Conservation (phyloP, 2,797 vertebrate species). For the Staurois parvus region DNA sequence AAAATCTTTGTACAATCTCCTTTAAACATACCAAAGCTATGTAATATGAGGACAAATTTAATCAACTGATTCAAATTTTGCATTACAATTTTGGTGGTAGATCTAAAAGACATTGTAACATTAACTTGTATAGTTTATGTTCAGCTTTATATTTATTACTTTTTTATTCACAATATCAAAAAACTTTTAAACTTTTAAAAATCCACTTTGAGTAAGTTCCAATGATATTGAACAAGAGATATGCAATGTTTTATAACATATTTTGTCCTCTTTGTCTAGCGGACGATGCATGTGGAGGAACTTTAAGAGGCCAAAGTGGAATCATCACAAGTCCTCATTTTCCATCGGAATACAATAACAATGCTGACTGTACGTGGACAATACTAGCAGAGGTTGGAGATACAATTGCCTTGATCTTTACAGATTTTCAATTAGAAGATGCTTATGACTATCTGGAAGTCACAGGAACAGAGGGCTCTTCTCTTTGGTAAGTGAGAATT, state of each 20-base stretch:
- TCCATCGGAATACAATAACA: slow-evolving; percentile 93
- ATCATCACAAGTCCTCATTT: slow-evolving; percentile 96
- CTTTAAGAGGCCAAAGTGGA: slow-evolving; percentile 93
- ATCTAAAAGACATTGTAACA: too few species aligned
- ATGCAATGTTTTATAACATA: neutral
- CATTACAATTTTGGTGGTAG: too few species aligned
- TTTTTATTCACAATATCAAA: neutral
- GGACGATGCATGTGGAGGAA: slow-evolving; percentile 95
- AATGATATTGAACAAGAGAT: neutral
- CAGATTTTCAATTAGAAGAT: slow-evolving; percentile 96
- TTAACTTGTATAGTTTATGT: too few species aligned
- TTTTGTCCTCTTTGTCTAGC: slow-evolving; percentile 76
- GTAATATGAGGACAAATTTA: too few species aligned
- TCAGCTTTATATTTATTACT: too few species aligned
- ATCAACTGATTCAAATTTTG: too few species aligned
- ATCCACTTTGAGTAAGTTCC: too few species aligned
- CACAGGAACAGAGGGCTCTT: slow-evolving; percentile 94
- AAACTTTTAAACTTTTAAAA: too few species aligned
- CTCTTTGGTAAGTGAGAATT: slow-evolving; percentile 87
- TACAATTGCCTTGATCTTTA: slow-evolving; percentile 96
- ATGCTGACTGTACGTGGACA: slow-evolving; percentile 98
- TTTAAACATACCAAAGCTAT: too few species aligned
- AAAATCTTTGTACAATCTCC: too few species aligned
- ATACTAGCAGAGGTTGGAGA: slow-evolving; percentile 96
- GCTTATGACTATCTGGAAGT: slow-evolving; percentile 96